Conservation (phyloP, 1,140 invertebrate species). For the Drosophila varians region DNA sequence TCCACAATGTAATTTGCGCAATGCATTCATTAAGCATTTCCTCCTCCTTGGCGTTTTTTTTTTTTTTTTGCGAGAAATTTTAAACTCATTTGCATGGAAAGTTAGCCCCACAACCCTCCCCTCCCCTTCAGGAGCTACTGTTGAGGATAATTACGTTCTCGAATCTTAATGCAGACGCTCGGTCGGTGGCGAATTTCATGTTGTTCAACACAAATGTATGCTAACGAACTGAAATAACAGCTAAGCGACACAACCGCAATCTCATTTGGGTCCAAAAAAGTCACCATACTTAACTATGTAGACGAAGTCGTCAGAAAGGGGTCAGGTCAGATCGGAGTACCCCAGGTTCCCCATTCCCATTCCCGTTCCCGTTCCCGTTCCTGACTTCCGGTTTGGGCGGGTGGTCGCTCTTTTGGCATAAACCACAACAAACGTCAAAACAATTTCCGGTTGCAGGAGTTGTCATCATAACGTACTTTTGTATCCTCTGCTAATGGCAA, state of each 20-base stretch:
- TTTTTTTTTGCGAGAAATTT: conserved; percentile 33
- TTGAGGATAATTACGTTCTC: conserved; percentile 47
- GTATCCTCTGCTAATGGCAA: conserved; percentile 8
- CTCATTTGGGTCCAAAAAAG: conserved; percentile 21
- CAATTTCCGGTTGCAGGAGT: conserved; percentile 59
- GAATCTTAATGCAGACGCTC: conserved; percentile 26
- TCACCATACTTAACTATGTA: background rate
- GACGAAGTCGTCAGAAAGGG: conserved; percentile 9
- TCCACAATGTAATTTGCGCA: conserved; percentile 46
- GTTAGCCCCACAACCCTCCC: conserved; percentile 20
- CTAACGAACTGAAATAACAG: conserved; percentile 47
- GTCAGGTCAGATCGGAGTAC: conserved; percentile 7
- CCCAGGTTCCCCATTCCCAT: no score
- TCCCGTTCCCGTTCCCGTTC: no score
- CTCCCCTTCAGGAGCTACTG: background rate
- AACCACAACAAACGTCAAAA: conserved; percentile 70
- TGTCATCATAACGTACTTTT: conserved; percentile 28
- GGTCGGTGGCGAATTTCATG: conserved; percentile 24
- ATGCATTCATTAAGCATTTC: conserved; percentile 58
- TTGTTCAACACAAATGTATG: conserved; percentile 34
- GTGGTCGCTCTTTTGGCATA: conserved; percentile 23
- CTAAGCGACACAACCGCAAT: conserved; percentile 36
- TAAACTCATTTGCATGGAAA: conserved; percentile 59
- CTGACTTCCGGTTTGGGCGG: conserved; percentile 14
- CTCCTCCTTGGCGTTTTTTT: conserved; percentile 3